A percentile compares a stretch with the other conserved stretches of the same genome.
Evolutionary conservation across 2,888 invertebrate species (phyloP).

Genomic region (Digitonthophagus gazella): DNA sequence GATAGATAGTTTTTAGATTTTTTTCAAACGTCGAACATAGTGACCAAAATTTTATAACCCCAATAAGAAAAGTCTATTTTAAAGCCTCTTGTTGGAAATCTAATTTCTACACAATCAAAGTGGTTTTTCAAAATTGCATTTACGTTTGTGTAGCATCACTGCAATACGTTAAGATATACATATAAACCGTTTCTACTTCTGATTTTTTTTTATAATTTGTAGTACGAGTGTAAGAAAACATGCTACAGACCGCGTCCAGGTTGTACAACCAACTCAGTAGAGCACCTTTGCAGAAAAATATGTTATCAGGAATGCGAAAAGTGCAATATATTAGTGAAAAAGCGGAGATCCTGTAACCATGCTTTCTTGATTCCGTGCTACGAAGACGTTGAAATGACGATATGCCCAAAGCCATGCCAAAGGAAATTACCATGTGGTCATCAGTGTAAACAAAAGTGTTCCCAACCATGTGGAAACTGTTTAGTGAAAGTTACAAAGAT

Average conservation of each 20-base stretch:
- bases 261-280: conserved; percentile 46
- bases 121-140: too few species aligned
- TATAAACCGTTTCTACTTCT: too few species aligned
- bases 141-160: too few species aligned
- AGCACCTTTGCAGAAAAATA: conserved; percentile 53
- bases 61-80: too few species aligned
- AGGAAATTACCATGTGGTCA: conserved; percentile 55
- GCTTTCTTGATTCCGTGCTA: conserved; percentile 48
- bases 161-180: too few species aligned
- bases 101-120: too few species aligned
- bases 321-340: conserved; percentile 54
- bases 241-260: conserved; percentile 52
- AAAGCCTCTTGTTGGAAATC: too few species aligned
- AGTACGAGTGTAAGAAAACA: conserved; percentile 54
- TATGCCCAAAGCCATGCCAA: conserved; percentile 54
- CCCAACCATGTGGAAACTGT: conserved; percentile 54
- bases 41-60: too few species aligned
- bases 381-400: conserved; percentile 46
- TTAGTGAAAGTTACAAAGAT: conserved; percentile 48
- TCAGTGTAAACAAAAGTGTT: conserved; percentile 54
- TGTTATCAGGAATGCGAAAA: conserved; percentile 51
- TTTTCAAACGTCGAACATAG: too few species aligned
- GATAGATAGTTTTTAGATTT: too few species aligned
- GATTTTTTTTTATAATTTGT: too few species aligned
- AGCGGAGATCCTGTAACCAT: conserved; percentile 54